Base-by-base conservation (phyloP, 1,140 invertebrate genomes). In the Rhyzopertha dominica region DNA sequence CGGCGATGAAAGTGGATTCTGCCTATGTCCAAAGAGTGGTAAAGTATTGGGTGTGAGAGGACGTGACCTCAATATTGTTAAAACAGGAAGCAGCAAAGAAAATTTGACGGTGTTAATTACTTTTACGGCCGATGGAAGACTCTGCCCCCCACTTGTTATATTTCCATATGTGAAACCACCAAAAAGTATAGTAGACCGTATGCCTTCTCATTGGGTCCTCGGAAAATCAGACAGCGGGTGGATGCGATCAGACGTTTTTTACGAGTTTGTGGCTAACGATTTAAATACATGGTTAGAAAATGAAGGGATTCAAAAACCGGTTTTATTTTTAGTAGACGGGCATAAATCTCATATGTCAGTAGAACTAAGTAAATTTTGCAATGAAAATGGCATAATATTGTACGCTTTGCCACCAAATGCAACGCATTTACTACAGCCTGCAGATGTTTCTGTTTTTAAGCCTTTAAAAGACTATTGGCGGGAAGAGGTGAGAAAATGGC, bases 371-470 rank as follows among this genome's bases (percentile, higher is more conserved):
- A 26, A 56, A 29, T 62, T 68, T 42, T 71, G 69, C 46, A 32
- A 51, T 29, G 25, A 62, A 37, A 52, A 67, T 53, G 45, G 43
- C 9, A 68, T 68, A 18, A 59, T 69, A 32, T 45, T 71, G 20
- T 61, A 66, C 29, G 61, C 63, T 16, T 51, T 72, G 13, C 54
- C 53, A 7, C 64, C 67, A 3, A 70, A 43, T 19, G 49, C 63
- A 4, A 69, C 69, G 5, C 67, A 69, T 45, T 56, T 72, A 5
- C 42, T 71, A 24, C 65, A 70, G 40, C 63, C 66, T 10, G 57
- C 63, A 14, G 62, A 67, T n/a, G n/a, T n/a, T n/a, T 38, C 59
- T 71, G 53, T 68, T 2, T 70, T 67, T 32, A 44, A 44, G 31
- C 53, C 54, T 24, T 19, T 67, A 17, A 65, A 67, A 54, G 31